phyloP scores from a whole-genome alignment of 2,888 invertebrate species.

The Portevinia maculata region DNA sequence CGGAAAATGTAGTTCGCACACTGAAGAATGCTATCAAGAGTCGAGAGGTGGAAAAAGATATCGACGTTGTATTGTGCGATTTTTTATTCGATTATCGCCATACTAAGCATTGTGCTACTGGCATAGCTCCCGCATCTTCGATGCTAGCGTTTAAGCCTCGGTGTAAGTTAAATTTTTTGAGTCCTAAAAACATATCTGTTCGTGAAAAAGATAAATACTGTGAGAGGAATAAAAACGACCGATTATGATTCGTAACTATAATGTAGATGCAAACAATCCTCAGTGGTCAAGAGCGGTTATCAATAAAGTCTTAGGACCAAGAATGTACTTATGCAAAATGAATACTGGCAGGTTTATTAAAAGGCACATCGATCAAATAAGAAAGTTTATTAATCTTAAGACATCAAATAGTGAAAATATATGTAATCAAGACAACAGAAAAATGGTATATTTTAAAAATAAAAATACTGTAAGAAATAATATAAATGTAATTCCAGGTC shows the following conservation, averaged over 20 bases:
- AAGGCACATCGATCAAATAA: conserved; percentile 24
- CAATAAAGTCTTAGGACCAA: conserved; percentile 20
- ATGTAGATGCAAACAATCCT: background rate
- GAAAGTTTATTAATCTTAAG: conserved; percentile 2
- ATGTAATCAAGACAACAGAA: background rate
- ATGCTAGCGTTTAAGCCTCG: conserved; percentile 11
- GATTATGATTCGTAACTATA: conserved; percentile 34
- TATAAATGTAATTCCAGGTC: background rate
- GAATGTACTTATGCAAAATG: conserved; percentile 41
- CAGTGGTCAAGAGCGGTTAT: conserved; percentile 28
- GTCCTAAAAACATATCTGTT: background rate
- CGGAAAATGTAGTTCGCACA: conserved; percentile 60
- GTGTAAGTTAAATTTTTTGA: conserved; percentile 16
- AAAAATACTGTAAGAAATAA: background rate
- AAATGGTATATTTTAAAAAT: conserved; percentile 1
- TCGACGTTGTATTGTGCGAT: background rate
- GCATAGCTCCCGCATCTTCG: conserved; percentile 1
- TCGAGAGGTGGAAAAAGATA: conserved; percentile 2
- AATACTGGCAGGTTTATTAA: conserved; percentile 29
- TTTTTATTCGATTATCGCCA: conserved; percentile 19
- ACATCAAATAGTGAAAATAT: background rate
- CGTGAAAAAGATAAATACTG: background rate
- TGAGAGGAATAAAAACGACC: background rate
- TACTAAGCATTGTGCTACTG: conserved; percentile 19
- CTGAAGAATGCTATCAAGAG: conserved; percentile 54